Evolutionary conservation across 2,113 vertebrate genomes (phyloP), one percentile per base, ranked within the genome.

Genomic region (Aptenodytes patagonicus): DNA sequence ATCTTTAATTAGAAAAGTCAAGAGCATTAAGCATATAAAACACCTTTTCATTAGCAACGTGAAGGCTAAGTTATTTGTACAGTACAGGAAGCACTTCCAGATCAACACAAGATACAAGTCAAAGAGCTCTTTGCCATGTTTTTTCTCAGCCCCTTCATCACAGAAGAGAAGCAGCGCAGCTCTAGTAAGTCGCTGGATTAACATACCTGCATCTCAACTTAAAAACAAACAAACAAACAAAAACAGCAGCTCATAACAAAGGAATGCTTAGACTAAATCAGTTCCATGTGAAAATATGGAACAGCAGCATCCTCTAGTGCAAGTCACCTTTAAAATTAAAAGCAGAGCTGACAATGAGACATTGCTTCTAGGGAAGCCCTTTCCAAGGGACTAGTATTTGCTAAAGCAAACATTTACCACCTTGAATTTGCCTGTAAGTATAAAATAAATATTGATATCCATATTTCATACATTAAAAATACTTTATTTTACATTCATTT

Each of bases 401-500:
- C 96, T 93, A 93, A 87, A 95, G 84, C 95, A 96, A 96, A 97
- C 87, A 94, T 89, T 93, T 91, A 91, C 81, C 84, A 89, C 89
- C 93, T 96, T 88, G 84, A 96, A 92, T 96, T 91, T 75, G 62
- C 89, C 91, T 95, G 91, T 80, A 96, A 94, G 89, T 94, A 94
- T 78, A 95, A 96, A 97, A 97, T 97, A 97, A 97, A 96, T 95
- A 96, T 88, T 87, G 94, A 97, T 97, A 96, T 86, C 93, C 91
- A 88, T 95, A 85, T 95, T 92, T 89, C 96, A 96, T 96, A 97
- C 95, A 95, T 95, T 96, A 96, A 97, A 97, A 97, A 97, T 97
- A 97, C 57, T 96, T 97, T 97, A 96, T 95, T 97, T 97, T 95
- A 97, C 97, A 97, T 97, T 97, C 97, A 97, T 96, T 95, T 87